Evolutionary conservation across 2,888 invertebrate species (phyloP), one percentile per base, ranked within the genome.

Genomic region (Malacosoma neustria): DNA sequence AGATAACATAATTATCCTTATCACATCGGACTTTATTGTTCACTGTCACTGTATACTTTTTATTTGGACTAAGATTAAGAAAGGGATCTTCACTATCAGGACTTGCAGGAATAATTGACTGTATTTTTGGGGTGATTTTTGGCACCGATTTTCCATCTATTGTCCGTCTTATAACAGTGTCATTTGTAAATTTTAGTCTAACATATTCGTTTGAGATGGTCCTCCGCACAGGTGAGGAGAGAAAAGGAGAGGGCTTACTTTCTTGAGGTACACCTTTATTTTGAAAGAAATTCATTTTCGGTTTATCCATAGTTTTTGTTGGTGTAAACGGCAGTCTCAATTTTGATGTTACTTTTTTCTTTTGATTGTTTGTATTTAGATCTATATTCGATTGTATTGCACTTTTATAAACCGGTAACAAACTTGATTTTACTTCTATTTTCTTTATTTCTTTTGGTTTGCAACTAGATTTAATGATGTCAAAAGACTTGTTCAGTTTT

Each of bases 141-240:
- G 76, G 81, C 42, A 80, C 62, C 11, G 79, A 79, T 61, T 75
- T 85, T 1, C 82, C 84, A 38, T 79, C 82, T 33, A 82, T 77
- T 35, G 79, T 84, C 35, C 82, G 64, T 43, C 81, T 53, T 22
- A 81, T 58, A 11, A 85, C 77, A 22, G 85, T 85, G 35, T 84
- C 84, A 41, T 82, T 85, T 3, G 63, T 56, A 52, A 82, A 86
- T 51, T 80, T 86, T 40, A 84, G 46, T 11, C 84, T 70, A 9
- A 87, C 86, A 43, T 87, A 87, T 54, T 87, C 86, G 48, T 87
- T 87, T 1, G 85, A 85, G 62, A 84, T 84, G n/a, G 85, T 85
- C 54, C 84, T 65, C 49, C 85, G 56, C 4, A 82, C 63, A 3
- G 84, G 82, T 14, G 77, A 77, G 2, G 79, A 72, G 4, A 84